Percentiles rank a stretch among this genome's conserved stretches.
Evolutionary conservation across 2,113 vertebrate species (phyloP).

Genomic region (Peromyscus californicus): DNA sequence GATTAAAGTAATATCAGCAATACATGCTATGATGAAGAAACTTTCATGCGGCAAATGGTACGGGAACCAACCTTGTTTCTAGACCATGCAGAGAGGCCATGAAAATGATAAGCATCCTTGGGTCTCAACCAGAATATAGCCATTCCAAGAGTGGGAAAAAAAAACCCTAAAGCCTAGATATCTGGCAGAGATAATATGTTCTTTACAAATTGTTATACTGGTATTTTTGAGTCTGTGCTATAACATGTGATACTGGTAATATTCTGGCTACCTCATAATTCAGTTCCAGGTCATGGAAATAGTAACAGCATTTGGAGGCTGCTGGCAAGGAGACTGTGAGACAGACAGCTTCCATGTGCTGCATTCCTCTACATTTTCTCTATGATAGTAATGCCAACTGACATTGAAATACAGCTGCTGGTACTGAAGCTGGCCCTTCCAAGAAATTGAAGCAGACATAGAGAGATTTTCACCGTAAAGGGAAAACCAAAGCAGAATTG

Average conservation of each 20-base stretch:
- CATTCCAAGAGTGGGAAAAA: neutral
- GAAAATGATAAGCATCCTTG: neutral
- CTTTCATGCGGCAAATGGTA: neutral
- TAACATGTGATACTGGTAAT: neutral
- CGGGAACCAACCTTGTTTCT: neutral
- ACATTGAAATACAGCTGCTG: constrained; percentile 16
- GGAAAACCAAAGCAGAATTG: neutral
- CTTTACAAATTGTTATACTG: neutral
- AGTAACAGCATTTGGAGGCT: neutral
- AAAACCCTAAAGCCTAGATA: neutral
- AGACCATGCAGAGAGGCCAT: neutral
- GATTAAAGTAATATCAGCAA: neutral
- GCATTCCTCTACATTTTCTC: neutral
- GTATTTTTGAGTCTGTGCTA: neutral
- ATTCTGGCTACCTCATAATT: fast-evolving
- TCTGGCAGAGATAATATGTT: neutral
- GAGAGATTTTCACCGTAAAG: neutral
- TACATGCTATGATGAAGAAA: neutral
- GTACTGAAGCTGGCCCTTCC: neutral
- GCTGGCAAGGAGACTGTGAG: neutral
- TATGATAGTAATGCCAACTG: neutral
- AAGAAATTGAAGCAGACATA: neutral
- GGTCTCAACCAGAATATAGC: neutral
- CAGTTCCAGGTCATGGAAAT: neutral
- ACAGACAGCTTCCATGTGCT: too few species aligned